Conservation (phyloP, 2,888 invertebrate species). For the Schizaphis graminum region DNA sequence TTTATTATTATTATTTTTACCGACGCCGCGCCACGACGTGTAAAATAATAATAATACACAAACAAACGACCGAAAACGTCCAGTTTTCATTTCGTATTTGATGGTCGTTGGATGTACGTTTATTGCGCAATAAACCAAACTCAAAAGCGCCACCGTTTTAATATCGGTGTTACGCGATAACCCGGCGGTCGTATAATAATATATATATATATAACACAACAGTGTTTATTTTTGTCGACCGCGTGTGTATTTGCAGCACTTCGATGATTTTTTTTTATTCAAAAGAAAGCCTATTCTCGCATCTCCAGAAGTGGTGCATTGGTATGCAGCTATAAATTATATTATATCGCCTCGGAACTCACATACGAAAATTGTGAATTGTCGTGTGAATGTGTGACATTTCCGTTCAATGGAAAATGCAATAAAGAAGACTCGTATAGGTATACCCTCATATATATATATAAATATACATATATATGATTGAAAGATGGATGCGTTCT, state of each 20-base stretch:
- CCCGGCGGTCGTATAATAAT: not conserved
- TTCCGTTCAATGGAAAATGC: not conserved
- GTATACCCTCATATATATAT: not conserved
- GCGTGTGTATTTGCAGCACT: not conserved
- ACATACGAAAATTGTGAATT: not conserved
- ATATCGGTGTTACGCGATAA: not conserved
- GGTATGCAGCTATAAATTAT: not conserved
- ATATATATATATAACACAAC: not conserved
- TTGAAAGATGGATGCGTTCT: not conserved
- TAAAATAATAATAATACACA: not conserved
- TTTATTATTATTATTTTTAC: not conserved
- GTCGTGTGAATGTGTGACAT: not conserved
- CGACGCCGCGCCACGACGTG: not conserved
- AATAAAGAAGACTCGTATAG: not conserved
- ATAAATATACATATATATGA: not conserved
- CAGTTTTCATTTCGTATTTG: not conserved
- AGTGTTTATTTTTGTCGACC: not conserved
- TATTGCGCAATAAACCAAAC: conserved; percentile 14
- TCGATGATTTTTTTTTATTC: not conserved
- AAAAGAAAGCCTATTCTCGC: not conserved
- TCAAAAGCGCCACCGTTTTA: conserved; percentile 16
- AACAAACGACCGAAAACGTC: conserved; percentile 8
- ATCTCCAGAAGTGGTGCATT: not conserved
- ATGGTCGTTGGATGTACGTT: not conserved
- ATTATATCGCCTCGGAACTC: not conserved